Conservation (phyloP, 2,797 vertebrate species). For the Molossus alvarezi region DNA sequence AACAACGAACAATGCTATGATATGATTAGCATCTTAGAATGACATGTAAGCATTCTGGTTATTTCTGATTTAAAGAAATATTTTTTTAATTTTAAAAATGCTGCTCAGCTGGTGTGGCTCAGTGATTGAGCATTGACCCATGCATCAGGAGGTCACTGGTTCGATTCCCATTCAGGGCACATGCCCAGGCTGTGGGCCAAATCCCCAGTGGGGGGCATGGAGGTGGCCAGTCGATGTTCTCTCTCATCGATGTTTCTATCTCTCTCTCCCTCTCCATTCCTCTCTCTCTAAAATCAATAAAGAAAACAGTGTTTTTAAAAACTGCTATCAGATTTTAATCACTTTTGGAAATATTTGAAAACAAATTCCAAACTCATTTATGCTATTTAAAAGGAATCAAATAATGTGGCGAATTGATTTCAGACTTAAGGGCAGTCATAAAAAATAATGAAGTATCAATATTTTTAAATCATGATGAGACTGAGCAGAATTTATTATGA, state of each 20-base stretch:
- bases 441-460: slow-evolving; percentile 18
- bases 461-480: slow-evolving; percentile 3
- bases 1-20: neutral
- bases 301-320: neutral
- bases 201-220: no score
- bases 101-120: neutral
- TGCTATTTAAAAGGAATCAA: neutral
- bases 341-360: slow-evolving; percentile 63
- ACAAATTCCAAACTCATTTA: slow-evolving; percentile 27
- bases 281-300: no score
- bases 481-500: slow-evolving; percentile 3
- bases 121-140: no score
- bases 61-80: neutral
- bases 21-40: slow-evolving; percentile 35
- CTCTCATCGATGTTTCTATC: no score
- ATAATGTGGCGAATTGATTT: neutral
- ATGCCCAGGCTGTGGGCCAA: no score
- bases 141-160: no score
- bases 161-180: no score
- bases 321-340: neutral
- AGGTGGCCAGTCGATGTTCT: no score
- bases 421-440: neutral
- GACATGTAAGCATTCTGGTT: slow-evolving; percentile 13
- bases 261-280: no score
- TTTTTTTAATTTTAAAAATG: slow-evolving; percentile 32